These are phyloP conservation scores for Pristionchus fissidentatus DNA, from an alignment of 2,888 invertebrate genomes.

Conservation along the genomic window DNA sequence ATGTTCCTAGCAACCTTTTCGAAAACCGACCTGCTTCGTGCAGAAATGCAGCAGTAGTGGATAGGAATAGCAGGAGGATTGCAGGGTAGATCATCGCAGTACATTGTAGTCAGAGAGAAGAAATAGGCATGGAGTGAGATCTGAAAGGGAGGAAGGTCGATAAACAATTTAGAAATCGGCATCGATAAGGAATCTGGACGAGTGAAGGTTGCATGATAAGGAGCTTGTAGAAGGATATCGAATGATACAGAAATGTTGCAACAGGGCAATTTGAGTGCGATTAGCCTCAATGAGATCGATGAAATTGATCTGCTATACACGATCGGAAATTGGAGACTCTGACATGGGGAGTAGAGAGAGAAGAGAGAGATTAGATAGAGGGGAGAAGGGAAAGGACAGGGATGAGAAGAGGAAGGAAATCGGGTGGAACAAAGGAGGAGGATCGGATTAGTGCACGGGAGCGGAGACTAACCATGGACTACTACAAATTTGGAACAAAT, in stretches of 20 bases:
- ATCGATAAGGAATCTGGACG: background rate
- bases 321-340: background rate
- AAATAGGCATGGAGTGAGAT: too few species aligned
- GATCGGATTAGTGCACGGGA: too few species aligned
- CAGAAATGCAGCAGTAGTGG: background rate
- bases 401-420: constrained; percentile 1
- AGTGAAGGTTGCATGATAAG: background rate
- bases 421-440: too few species aligned
- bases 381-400: background rate
- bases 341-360: too few species aligned
- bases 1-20: too few species aligned
- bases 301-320: background rate
- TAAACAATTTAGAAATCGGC: too few species aligned
- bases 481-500: too few species aligned
- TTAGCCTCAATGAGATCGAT: background rate
- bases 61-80: background rate
- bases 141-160: too few species aligned
- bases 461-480: too few species aligned
- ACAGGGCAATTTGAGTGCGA: background rate
- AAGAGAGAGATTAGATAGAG: background rate
- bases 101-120: background rate
- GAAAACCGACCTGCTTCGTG: background rate
- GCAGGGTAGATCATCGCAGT: constrained; percentile 10
- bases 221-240: background rate
- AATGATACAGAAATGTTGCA: background rate